Percentiles rank a stretch among this genome's conserved stretches.
phyloP scores from a whole-genome alignment of 2,113 vertebrate species.

The Piliocolobus tephrosceles region DNA sequence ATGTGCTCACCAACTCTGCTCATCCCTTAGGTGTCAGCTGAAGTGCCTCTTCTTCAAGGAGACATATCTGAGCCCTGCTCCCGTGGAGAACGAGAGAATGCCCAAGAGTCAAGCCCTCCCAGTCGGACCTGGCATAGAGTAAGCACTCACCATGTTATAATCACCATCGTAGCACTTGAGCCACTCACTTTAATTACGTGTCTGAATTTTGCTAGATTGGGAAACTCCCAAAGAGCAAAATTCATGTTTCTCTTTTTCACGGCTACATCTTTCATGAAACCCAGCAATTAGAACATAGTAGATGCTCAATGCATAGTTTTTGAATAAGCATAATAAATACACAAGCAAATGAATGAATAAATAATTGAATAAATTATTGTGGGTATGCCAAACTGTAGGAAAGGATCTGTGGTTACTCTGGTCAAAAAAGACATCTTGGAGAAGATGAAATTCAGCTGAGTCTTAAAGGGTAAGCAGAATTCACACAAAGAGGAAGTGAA shows the following conservation, averaged over 20 bases:
- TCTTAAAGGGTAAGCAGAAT: neutral
- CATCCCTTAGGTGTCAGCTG: neutral
- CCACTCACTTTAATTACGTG: neutral
- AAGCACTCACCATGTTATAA: no score
- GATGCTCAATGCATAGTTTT: neutral
- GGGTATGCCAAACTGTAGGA: neutral
- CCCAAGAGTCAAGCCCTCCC: neutral
- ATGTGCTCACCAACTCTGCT: no score
- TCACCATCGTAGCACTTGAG: neutral
- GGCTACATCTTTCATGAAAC: neutral
- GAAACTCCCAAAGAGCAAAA: neutral
- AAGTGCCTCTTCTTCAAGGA: neutral
- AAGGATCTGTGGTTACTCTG: neutral
- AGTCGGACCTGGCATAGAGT: neutral
- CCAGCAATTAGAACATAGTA: neutral
- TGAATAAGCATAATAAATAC: neutral
- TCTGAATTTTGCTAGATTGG: neutral
- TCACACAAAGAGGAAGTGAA: neutral
- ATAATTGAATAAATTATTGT: neutral
- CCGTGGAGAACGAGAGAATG: rapidly evolving
- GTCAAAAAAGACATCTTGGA: neutral
- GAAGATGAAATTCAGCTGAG: neutral
- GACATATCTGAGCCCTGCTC: neutral
- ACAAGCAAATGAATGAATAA: no score
- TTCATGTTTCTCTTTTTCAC: neutral